Evolutionary conservation across 2,888 invertebrate genomes (phyloP).

Genomic region (Plusia festucae): DNA sequence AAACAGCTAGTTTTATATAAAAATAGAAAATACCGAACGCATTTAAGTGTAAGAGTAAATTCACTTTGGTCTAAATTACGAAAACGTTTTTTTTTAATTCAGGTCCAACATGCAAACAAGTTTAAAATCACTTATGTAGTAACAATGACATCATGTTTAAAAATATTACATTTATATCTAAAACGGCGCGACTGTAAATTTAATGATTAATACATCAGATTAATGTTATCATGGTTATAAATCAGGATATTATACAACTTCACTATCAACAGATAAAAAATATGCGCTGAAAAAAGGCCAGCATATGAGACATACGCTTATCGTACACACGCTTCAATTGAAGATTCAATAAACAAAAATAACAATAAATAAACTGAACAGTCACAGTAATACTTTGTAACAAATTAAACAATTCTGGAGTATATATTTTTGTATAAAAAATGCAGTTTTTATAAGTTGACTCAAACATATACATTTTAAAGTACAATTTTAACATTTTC

Average conservation of each 20-base stretch:
- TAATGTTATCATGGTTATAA: constrained; percentile 42
- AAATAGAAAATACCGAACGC: constrained; percentile 51
- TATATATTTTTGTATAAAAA: constrained; percentile 28
- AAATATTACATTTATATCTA: constrained; percentile 30
- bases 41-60: constrained; percentile 28
- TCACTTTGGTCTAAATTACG: constrained; percentile 37
- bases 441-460: constrained; percentile 19
- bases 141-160: constrained; percentile 26
- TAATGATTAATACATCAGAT: constrained; percentile 37
- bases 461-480: constrained; percentile 28
- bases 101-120: constrained; percentile 41
- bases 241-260: constrained; percentile 41
- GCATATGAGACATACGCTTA: constrained; percentile 32
- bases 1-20: too few species aligned
- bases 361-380: constrained; percentile 52
- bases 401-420: constrained; percentile 34
- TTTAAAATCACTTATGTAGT: constrained; percentile 42
- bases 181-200: constrained; percentile 20
- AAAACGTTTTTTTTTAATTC: constrained; percentile 39
- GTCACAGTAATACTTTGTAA: constrained; percentile 39
- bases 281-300: constrained; percentile 25
- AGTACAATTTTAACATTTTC: constrained; percentile 43
- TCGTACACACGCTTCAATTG: constrained; percentile 33
- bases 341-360: constrained; percentile 43
- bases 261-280: constrained; percentile 36